Evolutionary conservation across 2,888 invertebrate genomes (phyloP), one percentile per base, ranked within the genome.

Genomic region (Anticlea derivata): DNA sequence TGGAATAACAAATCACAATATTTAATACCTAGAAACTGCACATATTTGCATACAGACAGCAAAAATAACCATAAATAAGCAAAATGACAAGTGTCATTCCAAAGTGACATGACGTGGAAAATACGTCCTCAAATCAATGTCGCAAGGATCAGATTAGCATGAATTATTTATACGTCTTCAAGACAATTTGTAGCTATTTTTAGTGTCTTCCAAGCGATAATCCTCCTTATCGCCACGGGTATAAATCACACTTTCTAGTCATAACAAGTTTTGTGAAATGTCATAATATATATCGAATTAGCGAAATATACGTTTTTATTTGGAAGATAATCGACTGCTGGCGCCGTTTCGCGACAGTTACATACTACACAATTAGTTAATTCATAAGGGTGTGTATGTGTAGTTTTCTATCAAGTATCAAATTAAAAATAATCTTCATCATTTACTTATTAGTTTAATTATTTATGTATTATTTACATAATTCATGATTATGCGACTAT

Each of bases 61-160:
- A 44, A 55, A 58, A 44, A 56, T 54, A 57, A 60, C 53, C 50
- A 58, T 61, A 63, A 65, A 65, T 61, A 62, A 53, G 43, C 35
- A 7, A 41, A 47, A 57, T 58, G 55, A 62, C 53, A 58, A 60
- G 31, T 62, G 63, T 60, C 67, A 61, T 50, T 55, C 50, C 35
- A 13, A 38, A 23, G 17, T 63, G 61, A 63, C 58, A 54, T 62
- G 62, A 51, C 47, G 39, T 52, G 53, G 61, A 60, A 60, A 63
- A 60, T 49, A 58, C 55, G 55, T 48, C 33, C 44, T 35, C 37
- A 12, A 47, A 48, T 50, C 47, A 53, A 43, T 44, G 52, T 55
- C 50, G 39, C 43, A 57, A 50, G 43, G 50, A 59, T 51, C 52
- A 53, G 40, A 50, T 57, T 53, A 41, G 55, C 45, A 53, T 45